Conservation (phyloP, 1,140 invertebrate genomes). For the Hypothenemus hampei region DNA sequence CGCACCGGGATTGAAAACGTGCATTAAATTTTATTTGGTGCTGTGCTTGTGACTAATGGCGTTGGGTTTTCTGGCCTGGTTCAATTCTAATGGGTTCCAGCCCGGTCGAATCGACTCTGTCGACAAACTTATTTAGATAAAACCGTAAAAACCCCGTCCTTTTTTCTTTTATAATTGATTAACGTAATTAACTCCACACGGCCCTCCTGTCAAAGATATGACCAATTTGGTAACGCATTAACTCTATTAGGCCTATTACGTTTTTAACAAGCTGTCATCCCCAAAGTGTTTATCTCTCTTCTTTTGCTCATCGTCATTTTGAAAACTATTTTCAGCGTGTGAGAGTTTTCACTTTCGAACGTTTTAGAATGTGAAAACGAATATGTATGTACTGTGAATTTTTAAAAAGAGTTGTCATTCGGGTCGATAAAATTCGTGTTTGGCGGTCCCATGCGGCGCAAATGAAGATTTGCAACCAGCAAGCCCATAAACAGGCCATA, state of each 20-base stretch:
- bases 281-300: constrained; percentile 3
- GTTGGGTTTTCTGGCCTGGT: not conserved
- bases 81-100: not conserved
- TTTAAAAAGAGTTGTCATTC: constrained; percentile 16
- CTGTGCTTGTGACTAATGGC: no score
- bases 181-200: constrained; percentile 23
- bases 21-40: no score
- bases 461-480: constrained; percentile 27
- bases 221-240: constrained; percentile 23
- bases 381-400: no score
- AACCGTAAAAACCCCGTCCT: constrained; percentile 20
- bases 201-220: constrained; percentile 22
- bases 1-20: no score
- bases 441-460: constrained; percentile 20
- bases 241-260: constrained; percentile 19
- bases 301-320: no score
- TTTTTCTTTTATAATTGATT: constrained; percentile 24
- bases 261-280: constrained; percentile 24
- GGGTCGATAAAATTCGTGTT: constrained; percentile 18
- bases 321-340: no score
- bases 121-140: constrained; percentile 25
- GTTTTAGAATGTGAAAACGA: not conserved
- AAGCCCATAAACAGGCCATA: constrained; percentile 26
- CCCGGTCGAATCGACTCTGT: constrained; percentile 10
- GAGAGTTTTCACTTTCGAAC: no score